Evolutionary conservation across 2,888 invertebrate species (phyloP).

Genomic region (Chymomyza amoena): DNA sequence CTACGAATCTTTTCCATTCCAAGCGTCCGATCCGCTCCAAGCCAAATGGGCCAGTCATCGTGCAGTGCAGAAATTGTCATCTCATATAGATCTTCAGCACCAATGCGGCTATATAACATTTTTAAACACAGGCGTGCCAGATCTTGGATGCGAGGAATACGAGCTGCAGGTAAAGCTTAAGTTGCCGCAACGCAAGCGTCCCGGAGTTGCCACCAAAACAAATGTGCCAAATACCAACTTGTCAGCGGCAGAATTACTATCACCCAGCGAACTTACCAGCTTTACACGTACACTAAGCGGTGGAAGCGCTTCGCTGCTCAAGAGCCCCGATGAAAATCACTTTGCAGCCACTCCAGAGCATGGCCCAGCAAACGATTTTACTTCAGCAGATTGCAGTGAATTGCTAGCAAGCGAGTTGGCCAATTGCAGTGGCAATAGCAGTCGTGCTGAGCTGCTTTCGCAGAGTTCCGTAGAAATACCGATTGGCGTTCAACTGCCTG

Average conservation of each 20-base stretch:
- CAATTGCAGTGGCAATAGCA: constrained; percentile 73
- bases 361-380: constrained; percentile 87
- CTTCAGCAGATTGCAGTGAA: constrained; percentile 86
- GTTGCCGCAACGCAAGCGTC: constrained; percentile 70
- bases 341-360: constrained; percentile 84
- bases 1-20: constrained; percentile 88
- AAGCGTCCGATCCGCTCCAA: constrained; percentile 72
- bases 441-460: constrained; percentile 71
- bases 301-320: constrained; percentile 77
- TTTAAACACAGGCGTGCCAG: constrained; percentile 85
- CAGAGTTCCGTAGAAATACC: constrained; percentile 78
- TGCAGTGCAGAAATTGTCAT: constrained; percentile 84
- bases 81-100: constrained; percentile 85
- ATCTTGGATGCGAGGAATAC: constrained; percentile 80
- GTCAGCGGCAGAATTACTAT: constrained; percentile 51
- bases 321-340: constrained; percentile 85
- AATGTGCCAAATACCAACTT: constrained; percentile 66
- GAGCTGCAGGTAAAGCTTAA: constrained; percentile 73
- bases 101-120: constrained; percentile 93
- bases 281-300: constrained; percentile 60
- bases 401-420: constrained; percentile 88
- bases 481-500: constrained; percentile 27
- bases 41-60: constrained; percentile 84
- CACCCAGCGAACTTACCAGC: constrained; percentile 73
- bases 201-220: constrained; percentile 28